Percentiles rank a stretch among this genome's conserved stretches.
Evolutionary conservation across 2,888 invertebrate species (phyloP).

Genomic region (Drosophila greeni): DNA sequence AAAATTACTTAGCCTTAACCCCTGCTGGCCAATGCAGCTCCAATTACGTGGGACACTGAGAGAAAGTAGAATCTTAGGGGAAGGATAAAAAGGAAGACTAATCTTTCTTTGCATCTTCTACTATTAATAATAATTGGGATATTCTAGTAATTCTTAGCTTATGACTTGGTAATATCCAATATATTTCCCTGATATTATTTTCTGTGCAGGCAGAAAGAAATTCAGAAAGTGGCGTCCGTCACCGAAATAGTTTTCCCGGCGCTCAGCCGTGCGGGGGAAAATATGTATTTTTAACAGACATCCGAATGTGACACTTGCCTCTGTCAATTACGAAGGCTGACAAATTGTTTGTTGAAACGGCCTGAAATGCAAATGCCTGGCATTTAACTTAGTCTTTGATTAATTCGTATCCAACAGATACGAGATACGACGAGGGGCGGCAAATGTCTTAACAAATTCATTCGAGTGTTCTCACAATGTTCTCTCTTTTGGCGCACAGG

Average conservation of each 20-base stretch:
- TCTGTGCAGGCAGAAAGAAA: background rate
- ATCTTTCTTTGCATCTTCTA: too few species aligned
- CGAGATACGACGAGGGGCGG: background rate
- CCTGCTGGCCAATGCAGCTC: conserved; percentile 46
- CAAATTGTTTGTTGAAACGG: conserved; percentile 54
- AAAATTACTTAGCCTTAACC: too few species aligned
- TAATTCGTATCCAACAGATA: conserved; percentile 37
- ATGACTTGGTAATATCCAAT: background rate
- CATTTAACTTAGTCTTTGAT: conserved; percentile 41
- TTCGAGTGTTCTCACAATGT: conserved; percentile 63
- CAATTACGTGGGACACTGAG: conserved; percentile 17
- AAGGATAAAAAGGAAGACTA: too few species aligned
- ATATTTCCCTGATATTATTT: conserved; percentile 4
- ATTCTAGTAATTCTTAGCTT: too few species aligned
- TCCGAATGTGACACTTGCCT: conserved; percentile 54
- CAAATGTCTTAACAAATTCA: conserved; percentile 61
- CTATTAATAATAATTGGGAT: background rate
- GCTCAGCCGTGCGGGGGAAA: conserved; percentile 1
- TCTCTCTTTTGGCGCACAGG: conserved; percentile 15
- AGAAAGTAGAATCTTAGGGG: background rate
- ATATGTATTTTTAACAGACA: conserved; percentile 34
- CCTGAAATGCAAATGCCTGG: conserved; percentile 34
- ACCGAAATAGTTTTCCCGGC: conserved; percentile 21
- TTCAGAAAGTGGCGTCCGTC: conserved; percentile 8
- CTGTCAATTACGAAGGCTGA: conserved; percentile 57